Evolutionary conservation across 2,113 vertebrate genomes (phyloP).

Genomic region (Mystacornis crossleyi): DNA sequence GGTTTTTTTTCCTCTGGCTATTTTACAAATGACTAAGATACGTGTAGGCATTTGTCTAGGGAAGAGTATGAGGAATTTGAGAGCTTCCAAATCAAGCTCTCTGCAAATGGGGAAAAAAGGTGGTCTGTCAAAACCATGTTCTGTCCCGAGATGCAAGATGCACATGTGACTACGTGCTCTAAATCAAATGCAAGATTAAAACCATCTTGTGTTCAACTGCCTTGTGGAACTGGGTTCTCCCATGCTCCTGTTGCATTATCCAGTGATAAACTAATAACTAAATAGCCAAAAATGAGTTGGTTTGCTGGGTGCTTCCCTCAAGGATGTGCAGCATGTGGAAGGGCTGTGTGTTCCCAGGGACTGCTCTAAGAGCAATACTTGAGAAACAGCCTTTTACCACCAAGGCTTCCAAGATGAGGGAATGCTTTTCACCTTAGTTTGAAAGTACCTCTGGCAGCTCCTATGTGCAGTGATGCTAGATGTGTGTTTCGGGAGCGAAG

Average conservation of each 20-base stretch:
- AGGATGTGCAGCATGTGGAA: not conserved
- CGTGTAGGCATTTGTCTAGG: not conserved
- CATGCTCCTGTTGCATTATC: not conserved
- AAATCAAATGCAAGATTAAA: not conserved
- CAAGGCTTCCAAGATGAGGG: not conserved
- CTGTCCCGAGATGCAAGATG: rapidly evolving
- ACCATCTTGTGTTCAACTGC: not conserved
- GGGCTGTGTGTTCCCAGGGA: not conserved
- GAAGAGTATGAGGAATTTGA: not conserved
- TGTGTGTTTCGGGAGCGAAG: not conserved
- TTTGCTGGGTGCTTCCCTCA: not conserved
- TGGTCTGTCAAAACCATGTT: not conserved
- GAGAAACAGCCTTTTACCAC: not conserved
- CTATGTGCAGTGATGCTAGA: not conserved
- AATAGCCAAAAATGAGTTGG: not conserved
- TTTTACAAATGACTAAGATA: not conserved
- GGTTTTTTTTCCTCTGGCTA: not conserved
- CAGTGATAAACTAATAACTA: not conserved
- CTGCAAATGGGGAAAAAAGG: not conserved
- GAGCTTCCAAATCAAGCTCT: not conserved
- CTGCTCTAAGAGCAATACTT: not conserved
- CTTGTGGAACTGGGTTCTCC: not conserved
- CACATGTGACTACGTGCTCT: rapidly evolving
- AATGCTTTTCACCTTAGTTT: not conserved
- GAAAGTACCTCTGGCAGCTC: not conserved